These are phyloP conservation scores for Xenopus petersii DNA, from an alignment of 2,797 vertebrate species.

Conservation along the genomic window DNA sequence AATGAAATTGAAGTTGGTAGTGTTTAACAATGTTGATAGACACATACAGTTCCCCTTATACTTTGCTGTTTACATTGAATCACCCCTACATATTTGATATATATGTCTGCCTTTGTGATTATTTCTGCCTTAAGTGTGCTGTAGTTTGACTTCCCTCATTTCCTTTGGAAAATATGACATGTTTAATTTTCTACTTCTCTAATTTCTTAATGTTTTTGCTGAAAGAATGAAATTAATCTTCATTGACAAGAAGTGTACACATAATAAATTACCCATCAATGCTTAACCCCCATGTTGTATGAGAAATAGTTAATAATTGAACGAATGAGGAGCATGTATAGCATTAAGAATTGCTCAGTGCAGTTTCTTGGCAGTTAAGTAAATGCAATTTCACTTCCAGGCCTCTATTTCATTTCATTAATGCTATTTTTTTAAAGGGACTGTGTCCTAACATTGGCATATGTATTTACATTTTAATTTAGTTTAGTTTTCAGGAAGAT, in stretches of 20 bases:
- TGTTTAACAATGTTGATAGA: slow-evolving; percentile 2
- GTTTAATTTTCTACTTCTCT: slow-evolving; percentile 8
- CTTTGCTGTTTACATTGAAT: neutral
- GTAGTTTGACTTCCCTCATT: slow-evolving; percentile 1
- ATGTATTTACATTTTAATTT: too few relatives aligned
- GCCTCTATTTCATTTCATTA: too few relatives aligned
- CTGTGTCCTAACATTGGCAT: too few relatives aligned
- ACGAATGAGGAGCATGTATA: neutral
- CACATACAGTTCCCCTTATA: neutral
- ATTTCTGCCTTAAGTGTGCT: neutral
- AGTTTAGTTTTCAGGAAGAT: too few relatives aligned
- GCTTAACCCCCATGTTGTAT: neutral
- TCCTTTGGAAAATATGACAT: slow-evolving; percentile 11
- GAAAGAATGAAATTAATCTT: slow-evolving; percentile 7
- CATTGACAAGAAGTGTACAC: neutral
- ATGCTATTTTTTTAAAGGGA: too few relatives aligned
- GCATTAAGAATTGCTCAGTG: neutral
- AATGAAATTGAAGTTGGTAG: neutral
- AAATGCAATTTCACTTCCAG: too few relatives aligned
- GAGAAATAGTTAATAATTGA: neutral
- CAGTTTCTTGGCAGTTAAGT: neutral
- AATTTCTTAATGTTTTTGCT: slow-evolving; percentile 8
- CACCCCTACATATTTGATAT: neutral
- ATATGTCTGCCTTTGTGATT: slow-evolving; percentile 1
- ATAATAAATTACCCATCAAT: slow-evolving; percentile 1